phyloP scores from a whole-genome alignment of 2,888 invertebrate species.

The Leucophora obtusa region DNA sequence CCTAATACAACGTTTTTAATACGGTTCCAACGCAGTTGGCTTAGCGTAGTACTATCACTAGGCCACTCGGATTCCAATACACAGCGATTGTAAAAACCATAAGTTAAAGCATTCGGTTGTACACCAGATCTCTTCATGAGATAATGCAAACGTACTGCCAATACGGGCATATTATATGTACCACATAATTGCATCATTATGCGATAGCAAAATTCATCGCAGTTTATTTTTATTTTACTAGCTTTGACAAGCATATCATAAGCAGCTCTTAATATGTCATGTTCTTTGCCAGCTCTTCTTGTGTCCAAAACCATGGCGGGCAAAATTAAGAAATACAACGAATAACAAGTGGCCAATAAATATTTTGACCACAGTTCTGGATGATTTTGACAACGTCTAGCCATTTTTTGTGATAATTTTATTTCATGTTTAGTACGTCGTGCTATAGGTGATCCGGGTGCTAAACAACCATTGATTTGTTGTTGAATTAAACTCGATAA shows the following conservation, averaged over 20 bases:
- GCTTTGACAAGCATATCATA: conserved; percentile 93
- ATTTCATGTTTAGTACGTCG: conserved; percentile 97
- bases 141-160: conserved; percentile 94
- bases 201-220: conserved; percentile 98
- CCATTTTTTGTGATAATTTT: conserved; percentile 89
- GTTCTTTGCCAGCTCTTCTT: conserved; percentile 85
- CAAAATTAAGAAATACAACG: conserved; percentile 96
- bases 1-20: conserved; percentile 94
- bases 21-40: conserved; percentile 95
- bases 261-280: conserved; percentile 87
- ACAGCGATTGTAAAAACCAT: conserved; percentile 89
- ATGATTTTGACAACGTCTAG: conserved; percentile 81
- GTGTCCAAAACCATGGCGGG: conserved; percentile 89
- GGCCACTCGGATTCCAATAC: conserved; percentile 98
- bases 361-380: conserved; percentile 97
- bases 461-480: conserved; percentile 78
- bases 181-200: conserved; percentile 99
- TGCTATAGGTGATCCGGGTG: conserved; percentile 93
- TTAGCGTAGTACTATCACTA: conserved; percentile 84
- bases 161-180: conserved; percentile 92
- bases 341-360: conserved; percentile 91
- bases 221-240: conserved; percentile 89
- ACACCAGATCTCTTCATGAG: conserved; percentile 95
- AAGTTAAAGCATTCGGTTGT: conserved; percentile 98
- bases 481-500: conserved; percentile 74